Evolutionary conservation across 2,113 vertebrate genomes (phyloP).

Genomic region (Pogonocichla stellata): DNA sequence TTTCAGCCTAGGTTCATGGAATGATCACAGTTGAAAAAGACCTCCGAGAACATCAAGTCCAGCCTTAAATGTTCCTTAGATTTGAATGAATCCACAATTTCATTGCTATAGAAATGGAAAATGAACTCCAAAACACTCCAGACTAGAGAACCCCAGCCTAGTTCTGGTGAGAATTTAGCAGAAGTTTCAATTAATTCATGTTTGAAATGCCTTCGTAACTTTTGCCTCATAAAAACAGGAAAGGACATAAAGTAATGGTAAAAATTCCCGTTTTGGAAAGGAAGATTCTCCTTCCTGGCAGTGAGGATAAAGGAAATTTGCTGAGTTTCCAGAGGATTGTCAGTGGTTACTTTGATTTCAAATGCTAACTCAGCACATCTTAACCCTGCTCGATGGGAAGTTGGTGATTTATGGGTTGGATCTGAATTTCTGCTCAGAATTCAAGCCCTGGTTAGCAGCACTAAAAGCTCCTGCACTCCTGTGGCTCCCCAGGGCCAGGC

Average conservation of each 20-base stretch:
- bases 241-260: background rate
- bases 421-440: background rate
- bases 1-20: background rate
- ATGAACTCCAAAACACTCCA: background rate
- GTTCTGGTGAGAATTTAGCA: background rate
- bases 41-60: background rate
- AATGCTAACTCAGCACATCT: background rate
- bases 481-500: background rate
- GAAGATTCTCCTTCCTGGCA: background rate
- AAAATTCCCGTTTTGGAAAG: background rate
- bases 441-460: background rate
- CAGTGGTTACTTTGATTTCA: background rate
- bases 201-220: background rate
- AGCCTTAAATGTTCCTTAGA: background rate
- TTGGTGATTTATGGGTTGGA: background rate
- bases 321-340: background rate
- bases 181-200: background rate
- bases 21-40: background rate
- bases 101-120: background rate
- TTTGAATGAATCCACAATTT: background rate
- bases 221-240: background rate
- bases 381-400: background rate
- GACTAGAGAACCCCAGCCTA: background rate
- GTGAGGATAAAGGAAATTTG: background rate
- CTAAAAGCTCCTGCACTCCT: fast-evolving